Base-by-base conservation (phyloP, 2,797 vertebrate species). In the Phalloptychus januarius region DNA sequence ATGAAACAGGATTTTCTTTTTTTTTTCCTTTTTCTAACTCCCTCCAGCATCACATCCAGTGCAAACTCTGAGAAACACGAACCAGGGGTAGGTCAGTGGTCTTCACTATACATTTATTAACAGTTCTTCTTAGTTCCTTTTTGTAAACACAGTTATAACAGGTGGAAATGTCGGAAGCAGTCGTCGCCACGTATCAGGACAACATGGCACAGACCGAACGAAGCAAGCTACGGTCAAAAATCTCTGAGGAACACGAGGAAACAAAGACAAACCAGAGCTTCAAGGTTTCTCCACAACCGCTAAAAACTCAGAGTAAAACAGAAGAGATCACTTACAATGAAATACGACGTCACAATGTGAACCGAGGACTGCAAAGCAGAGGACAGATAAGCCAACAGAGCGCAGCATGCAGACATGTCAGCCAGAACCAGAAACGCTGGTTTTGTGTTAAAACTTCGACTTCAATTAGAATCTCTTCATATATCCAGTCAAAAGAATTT, bases 31-130 rank as follows among this genome's bases (percentile, higher is more conserved):
- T 86, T 92, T 92, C 92, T 93, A 94, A 86, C 86, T 94, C 93
- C 83, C 89, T 92, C 87, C 93, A 94, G 91, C 88, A 91, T 92
- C 86, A 92, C 88, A 92, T 93, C 91, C 80, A 86, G 90, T 93
- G 91, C 83, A 92, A 94, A 94, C 89, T 94, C 90, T 87, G 86
- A 93, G 88, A 80, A 88, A 94, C 85, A 85, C 86, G 6, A 79
- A 86, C 85, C 86, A 83, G 83, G 82, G 82, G 78, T 65, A 82
- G 81, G 80, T 89, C 92, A 86, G 88, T 91, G 79, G 83, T 89
- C 79, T 95, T 96, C 93, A 95, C 96, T 95, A 96, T 96, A 97
- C 95, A 96, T 95, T 92, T 94, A 96, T 96, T 95, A 89, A 87
- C 87, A 87, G 83, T 86, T 89, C 86, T 90, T 91, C 86, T 85